Base-by-base conservation (phyloP, 2,888 invertebrate genomes). In the Callimorpha dominula region DNA sequence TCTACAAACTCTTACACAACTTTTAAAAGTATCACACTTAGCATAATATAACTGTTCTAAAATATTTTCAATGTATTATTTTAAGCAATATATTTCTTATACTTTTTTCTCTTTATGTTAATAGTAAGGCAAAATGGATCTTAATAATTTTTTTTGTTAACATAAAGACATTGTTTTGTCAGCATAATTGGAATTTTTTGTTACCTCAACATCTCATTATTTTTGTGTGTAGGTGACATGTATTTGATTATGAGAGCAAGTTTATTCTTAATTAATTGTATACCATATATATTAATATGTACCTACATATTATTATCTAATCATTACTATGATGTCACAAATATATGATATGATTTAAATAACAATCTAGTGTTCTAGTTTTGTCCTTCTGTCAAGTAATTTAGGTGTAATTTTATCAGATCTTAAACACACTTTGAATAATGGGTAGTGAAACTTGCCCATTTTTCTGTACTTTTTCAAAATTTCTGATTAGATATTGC, bases 1-100 rank as follows among this genome's bases (percentile, higher is more conserved):
- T 78, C 72, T 52, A 49, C 62, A 20, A 52, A n/a, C 11, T 63
- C 63, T 60, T 68, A 68, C 68, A 68, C 68, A 60, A 68, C 60
- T 68, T 31, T 42, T 8, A 68, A 20, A 60, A 68, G 67, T 68
- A 57, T 42, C 67, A 67, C 54, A 68, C 20, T 54, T 43, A 57
- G 1, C n/a, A 14, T 54, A 54, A 54, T n/a, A n/a, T 43, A 43
- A 40, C 15, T 52, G 1, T 49, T 65, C 15, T 20, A 66, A 40
- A 40, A 49, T 5, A 40, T 66, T 52, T 20, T 11, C n/a, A 57
- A 57, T 20, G 20, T 60, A 60, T 57, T 57, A 11, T 60, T 31
- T 20, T 31, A 31, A 60, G 9, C 2, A 31, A 60, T 31, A 31
- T 14, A 60, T 60, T 60, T 57, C 5, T 20, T 4, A 11, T 20